These are phyloP conservation scores for Lasioglossum baleicum DNA, from an alignment of 1,140 invertebrate species.

Conservation along the genomic window DNA sequence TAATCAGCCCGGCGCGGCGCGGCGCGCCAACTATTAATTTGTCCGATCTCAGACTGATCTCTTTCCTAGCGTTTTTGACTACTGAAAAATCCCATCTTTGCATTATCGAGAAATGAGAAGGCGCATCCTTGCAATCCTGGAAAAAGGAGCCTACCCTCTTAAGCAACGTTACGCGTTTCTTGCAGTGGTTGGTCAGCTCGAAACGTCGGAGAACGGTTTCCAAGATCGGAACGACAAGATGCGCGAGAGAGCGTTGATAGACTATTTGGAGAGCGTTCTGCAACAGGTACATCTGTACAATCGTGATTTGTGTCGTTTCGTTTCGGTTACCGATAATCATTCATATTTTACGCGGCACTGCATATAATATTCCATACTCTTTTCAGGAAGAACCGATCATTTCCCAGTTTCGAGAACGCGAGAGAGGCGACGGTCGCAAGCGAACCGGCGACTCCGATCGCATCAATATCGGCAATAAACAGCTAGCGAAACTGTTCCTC, in stretches of 20 bases:
- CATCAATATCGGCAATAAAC: conserved; percentile 44
- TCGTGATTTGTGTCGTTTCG: too few relatives aligned
- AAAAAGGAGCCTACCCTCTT: too few relatives aligned
- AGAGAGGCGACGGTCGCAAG: conserved; percentile 59
- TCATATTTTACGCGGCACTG: too few relatives aligned
- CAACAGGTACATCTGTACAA: conserved; percentile 54
- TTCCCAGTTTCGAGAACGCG: conserved; percentile 73
- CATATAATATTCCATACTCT: too few relatives aligned
- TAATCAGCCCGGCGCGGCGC: too few relatives aligned
- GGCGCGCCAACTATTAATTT: too few relatives aligned
- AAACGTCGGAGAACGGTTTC: conserved; percentile 72
- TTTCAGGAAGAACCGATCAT: conserved; percentile 59
- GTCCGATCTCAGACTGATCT: too few relatives aligned
- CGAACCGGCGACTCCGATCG: conserved; percentile 45
- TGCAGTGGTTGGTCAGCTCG: conserved; percentile 71
- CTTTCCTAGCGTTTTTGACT: too few relatives aligned
- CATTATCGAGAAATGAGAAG: too few relatives aligned
- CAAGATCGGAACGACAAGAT: conserved; percentile 69
- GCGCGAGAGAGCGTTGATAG: conserved; percentile 61
- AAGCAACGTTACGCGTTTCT: neutral
- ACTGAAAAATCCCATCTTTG: too few relatives aligned
- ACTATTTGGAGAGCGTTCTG: conserved; percentile 64
- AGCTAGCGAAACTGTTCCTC: conserved; percentile 59
- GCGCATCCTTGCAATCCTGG: too few relatives aligned
- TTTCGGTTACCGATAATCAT: too few relatives aligned